Conservation (phyloP, 2,888 invertebrate species). For the Chymomyza fuscimana region DNA sequence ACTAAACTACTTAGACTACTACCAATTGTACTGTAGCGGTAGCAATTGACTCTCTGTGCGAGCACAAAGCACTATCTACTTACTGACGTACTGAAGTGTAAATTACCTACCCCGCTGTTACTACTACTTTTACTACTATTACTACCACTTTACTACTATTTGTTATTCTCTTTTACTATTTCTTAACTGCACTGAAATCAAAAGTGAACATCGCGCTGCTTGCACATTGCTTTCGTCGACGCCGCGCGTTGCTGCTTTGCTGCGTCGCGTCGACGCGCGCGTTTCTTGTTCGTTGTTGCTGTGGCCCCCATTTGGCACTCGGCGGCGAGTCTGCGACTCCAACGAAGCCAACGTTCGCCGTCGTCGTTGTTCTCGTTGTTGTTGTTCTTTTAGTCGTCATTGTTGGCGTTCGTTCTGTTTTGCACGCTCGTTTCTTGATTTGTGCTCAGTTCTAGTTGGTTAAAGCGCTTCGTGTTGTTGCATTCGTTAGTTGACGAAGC, state of each 20-base stretch:
- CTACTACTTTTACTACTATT: neutral
- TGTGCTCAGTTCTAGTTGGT: slow-evolving; percentile 69
- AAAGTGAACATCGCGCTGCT: slow-evolving; percentile 67
- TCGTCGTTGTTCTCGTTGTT: slow-evolving; percentile 27
- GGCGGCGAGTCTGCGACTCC: slow-evolving; percentile 19
- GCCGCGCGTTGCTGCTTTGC: slow-evolving; percentile 4
- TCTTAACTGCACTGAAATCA: slow-evolving; percentile 69
- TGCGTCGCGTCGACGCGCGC: neutral
- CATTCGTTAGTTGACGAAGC: slow-evolving; percentile 21
- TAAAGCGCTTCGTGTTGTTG: slow-evolving; percentile 45
- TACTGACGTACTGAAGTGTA: too few species aligned
- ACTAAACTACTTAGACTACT: too few species aligned
- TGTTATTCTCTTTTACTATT: neutral
- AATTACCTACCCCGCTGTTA: too few species aligned
- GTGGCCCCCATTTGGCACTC: slow-evolving; percentile 9
- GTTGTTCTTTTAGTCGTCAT: slow-evolving; percentile 47
- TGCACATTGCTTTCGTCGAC: slow-evolving; percentile 46
- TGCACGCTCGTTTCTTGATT: slow-evolving; percentile 63
- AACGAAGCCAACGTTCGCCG: slow-evolving; percentile 12
- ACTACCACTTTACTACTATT: slow-evolving; percentile 12
- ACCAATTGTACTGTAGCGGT: too few species aligned
- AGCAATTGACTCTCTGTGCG: too few species aligned
- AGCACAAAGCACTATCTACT: too few species aligned
- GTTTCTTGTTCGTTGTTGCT: neutral
- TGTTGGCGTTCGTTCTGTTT: slow-evolving; percentile 65